Conservation (phyloP, 2,113 vertebrate genomes). For the Camelus dromedarius region DNA sequence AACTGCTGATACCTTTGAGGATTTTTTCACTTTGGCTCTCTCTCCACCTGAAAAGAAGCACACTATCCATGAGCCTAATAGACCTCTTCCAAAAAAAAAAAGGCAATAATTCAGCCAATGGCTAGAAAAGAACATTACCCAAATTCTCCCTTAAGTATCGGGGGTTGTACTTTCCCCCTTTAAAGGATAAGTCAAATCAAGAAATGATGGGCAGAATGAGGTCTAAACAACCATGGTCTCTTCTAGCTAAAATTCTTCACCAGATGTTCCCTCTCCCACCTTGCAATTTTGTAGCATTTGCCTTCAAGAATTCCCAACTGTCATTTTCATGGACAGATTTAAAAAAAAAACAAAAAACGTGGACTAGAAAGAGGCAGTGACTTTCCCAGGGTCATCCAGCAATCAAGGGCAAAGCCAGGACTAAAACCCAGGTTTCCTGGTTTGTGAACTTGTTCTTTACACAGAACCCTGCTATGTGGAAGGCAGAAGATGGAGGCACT, state of each 20-base stretch:
- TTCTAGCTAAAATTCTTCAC: background rate
- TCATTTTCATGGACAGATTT: background rate
- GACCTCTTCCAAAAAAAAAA: background rate
- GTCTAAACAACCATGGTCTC: background rate
- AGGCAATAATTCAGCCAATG: background rate
- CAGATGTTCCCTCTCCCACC: background rate
- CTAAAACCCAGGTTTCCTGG: background rate
- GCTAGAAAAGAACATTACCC: background rate
- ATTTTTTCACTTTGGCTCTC: background rate
- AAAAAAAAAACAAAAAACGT: background rate
- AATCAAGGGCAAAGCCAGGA: background rate
- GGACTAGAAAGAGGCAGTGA: background rate
- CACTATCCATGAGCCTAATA: background rate
- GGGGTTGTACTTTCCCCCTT: background rate
- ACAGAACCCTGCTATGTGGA: background rate
- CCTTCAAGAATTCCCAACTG: background rate
- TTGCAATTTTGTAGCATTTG: background rate
- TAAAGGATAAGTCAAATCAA: background rate
- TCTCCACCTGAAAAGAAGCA: conserved; percentile 75
- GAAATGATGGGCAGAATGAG: background rate
- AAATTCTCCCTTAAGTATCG: background rate
- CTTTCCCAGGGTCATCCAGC: background rate
- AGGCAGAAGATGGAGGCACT: background rate
- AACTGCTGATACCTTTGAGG: fast-evolving
- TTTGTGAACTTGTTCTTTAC: background rate